Conservation (phyloP, 1,140 invertebrate species). For the Drosophila tristis region DNA sequence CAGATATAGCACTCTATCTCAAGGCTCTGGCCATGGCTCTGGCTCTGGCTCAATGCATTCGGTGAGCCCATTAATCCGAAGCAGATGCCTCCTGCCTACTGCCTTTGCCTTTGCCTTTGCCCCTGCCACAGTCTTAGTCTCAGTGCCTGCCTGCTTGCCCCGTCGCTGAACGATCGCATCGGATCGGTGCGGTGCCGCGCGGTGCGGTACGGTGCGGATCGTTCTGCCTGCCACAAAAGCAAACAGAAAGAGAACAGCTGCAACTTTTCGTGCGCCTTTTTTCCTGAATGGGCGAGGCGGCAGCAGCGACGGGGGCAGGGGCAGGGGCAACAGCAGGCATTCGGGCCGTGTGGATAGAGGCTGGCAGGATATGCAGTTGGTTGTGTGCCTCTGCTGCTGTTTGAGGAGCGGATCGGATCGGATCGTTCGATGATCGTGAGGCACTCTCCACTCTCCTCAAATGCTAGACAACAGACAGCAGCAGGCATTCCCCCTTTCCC, state of each 20-base stretch:
- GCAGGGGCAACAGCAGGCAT: conserved; percentile 16
- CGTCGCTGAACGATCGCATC: conserved; percentile 22
- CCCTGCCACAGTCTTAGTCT: too few relatives aligned
- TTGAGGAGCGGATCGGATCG: background rate
- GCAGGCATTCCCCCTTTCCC: conserved; percentile 1
- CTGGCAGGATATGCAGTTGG: conserved; percentile 69
- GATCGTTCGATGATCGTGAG: conserved; percentile 20
- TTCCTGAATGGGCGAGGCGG: conserved; percentile 60
- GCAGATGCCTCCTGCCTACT: conserved; percentile 40
- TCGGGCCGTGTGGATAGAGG: conserved; percentile 46
- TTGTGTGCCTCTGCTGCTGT: conserved; percentile 16
- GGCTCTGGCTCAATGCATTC: background rate
- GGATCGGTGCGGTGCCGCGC: conserved; percentile 25
- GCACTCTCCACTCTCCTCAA: conserved; percentile 6
- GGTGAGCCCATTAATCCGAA: conserved; percentile 37
- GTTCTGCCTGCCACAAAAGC: conserved; percentile 37
- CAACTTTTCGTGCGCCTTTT: conserved; percentile 70
- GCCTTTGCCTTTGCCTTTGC: background rate
- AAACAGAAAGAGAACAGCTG: conserved; percentile 71
- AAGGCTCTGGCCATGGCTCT: too few relatives aligned
- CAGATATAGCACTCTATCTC: conserved; percentile 2
- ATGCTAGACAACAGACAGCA: conserved; percentile 27
- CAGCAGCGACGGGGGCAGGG: conserved; percentile 34
- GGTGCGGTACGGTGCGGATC: conserved; percentile 18
- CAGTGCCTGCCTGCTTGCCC: conserved; percentile 20